A percentile compares a stretch with the other conserved stretches of the same genome.
Conservation (phyloP, 2,797 vertebrate species). For the Octomys mimax region DNA sequence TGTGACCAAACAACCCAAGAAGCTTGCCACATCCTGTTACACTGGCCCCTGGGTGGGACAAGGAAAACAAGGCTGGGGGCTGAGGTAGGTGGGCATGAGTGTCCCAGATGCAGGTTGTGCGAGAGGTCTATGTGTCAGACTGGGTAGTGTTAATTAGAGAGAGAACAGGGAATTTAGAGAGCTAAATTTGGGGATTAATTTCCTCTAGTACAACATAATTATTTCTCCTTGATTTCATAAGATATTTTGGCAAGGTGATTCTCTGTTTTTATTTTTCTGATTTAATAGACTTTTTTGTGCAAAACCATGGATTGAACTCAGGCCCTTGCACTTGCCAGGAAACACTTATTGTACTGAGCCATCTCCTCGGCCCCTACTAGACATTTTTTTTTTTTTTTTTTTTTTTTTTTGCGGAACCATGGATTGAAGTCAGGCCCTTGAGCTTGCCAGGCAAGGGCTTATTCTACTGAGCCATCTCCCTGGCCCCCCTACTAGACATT, state of each 20-base stretch:
- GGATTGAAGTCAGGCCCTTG: too few relatives aligned
- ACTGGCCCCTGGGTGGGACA: too few relatives aligned
- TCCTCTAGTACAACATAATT: neutral
- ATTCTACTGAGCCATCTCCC: too few relatives aligned
- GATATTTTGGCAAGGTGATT: slow-evolving; percentile 6
- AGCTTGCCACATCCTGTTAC: fast-evolving
- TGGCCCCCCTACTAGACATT: neutral
- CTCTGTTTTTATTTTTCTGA: slow-evolving; percentile 17
- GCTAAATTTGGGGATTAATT: neutral
- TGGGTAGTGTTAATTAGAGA: neutral
- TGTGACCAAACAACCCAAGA: neutral
- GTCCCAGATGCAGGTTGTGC: too few relatives aligned
- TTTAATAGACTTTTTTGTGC: neutral
- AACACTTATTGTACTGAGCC: too few relatives aligned
- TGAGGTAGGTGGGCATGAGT: fast-evolving
- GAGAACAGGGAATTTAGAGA: neutral
- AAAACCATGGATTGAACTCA: too few relatives aligned
- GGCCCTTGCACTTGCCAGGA: too few relatives aligned
- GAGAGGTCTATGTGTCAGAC: neutral
- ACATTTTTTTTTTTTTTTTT: too few relatives aligned
- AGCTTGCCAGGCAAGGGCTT: too few relatives aligned
- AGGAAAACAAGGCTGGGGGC: neutral
- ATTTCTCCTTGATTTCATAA: neutral
- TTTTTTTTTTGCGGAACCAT: too few relatives aligned
- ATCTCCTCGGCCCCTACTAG: too few relatives aligned